Conservation (phyloP, 2,797 vertebrate species). For the Cossypha polioptera region DNA sequence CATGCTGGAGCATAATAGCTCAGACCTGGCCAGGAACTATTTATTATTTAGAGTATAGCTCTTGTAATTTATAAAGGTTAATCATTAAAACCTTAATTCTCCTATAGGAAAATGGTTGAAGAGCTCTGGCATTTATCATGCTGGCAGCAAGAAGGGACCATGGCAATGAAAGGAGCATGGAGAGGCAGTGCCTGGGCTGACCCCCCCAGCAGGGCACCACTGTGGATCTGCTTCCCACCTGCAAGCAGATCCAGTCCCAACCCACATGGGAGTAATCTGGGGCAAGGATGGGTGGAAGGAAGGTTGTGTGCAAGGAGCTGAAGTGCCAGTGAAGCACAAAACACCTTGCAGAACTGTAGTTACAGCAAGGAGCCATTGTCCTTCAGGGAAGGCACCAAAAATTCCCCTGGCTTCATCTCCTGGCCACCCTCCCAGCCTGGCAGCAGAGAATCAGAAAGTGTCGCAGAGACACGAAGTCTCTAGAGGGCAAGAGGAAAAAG, state of each 20-base stretch:
- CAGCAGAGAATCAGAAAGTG: not conserved
- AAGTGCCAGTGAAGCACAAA: not conserved
- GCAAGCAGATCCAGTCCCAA: not conserved
- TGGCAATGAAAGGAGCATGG: not conserved
- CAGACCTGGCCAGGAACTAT: slow-evolving; percentile 17
- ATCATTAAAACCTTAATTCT: slow-evolving; percentile 39
- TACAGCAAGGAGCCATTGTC: not conserved
- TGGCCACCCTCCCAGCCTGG: not conserved
- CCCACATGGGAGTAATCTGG: accelerated
- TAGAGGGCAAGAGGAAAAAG: not conserved
- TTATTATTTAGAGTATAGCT: slow-evolving; percentile 45
- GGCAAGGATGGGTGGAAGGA: not conserved
- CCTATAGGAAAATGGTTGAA: not conserved
- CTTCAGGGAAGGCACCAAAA: not conserved
- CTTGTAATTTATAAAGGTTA: slow-evolving; percentile 50
- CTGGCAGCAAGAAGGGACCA: not conserved
- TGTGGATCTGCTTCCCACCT: not conserved
- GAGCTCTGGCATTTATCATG: not conserved
- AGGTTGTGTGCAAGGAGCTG: not conserved
- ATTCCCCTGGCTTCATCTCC: not conserved
- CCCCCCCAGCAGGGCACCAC: not conserved
- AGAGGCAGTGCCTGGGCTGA: not conserved
- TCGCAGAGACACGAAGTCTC: not conserved
- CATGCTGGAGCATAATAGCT: slow-evolving; percentile 46
- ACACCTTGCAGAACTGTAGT: not conserved